Percentiles rank a stretch among this genome's conserved stretches.
Evolutionary conservation across 92 coral and sea anemone genomes (phyloP).

Genomic region (Zoanthus solanderi): DNA sequence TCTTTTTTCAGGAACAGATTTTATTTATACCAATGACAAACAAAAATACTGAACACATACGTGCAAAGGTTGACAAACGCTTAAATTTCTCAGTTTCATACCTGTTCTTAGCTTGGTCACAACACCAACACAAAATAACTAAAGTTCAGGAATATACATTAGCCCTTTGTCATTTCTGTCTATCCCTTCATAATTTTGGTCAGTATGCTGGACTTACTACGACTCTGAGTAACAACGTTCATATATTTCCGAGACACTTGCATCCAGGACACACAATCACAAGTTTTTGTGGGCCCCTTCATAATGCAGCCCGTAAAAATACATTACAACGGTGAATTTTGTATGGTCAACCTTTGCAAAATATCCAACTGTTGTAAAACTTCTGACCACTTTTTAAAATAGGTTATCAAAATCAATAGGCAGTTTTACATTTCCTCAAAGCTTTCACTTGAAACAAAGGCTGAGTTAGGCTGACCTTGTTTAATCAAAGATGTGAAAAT

Average conservation of each 20-base stretch:
- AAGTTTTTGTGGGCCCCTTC: constrained; percentile 12
- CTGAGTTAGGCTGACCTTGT: too few relatives aligned
- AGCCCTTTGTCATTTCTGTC: neutral
- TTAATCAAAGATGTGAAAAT: too few relatives aligned
- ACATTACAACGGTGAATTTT: neutral
- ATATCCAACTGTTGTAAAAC: neutral
- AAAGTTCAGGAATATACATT: constrained; percentile 1
- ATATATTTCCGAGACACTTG: neutral
- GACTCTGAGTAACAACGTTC: neutral
- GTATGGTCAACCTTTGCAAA: neutral
- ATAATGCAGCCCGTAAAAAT: neutral
- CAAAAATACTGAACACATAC: too few relatives aligned
- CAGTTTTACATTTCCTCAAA: neutral
- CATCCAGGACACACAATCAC: constrained; percentile 15
- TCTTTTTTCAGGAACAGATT: too few relatives aligned
- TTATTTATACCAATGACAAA: too few relatives aligned
- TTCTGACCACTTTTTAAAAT: neutral
- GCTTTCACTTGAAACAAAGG: too few relatives aligned
- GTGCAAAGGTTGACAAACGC: neutral
- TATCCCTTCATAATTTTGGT: constrained; percentile 17
- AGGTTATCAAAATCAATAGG: neutral
- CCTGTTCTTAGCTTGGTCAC: neutral
- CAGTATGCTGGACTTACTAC: neutral
- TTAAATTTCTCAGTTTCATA: neutral
- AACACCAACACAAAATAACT: neutral